A percentile compares a stretch with the other conserved stretches of the same genome.
Evolutionary conservation across 2,797 vertebrate genomes (phyloP).

Genomic region (Eurystomus glaucurus): DNA sequence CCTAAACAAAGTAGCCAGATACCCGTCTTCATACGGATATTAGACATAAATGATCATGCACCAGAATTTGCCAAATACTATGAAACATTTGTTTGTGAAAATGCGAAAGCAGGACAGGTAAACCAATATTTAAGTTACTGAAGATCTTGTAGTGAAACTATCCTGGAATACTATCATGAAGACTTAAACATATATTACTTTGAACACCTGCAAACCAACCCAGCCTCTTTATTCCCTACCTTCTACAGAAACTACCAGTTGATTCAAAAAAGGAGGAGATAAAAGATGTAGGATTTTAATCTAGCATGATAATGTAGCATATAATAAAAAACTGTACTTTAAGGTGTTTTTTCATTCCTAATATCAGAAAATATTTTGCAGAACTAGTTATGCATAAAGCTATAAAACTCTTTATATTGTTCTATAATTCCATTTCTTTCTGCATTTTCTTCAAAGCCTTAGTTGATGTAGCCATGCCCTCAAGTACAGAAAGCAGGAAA

Average conservation of each 20-base stretch:
- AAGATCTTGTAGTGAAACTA: background rate
- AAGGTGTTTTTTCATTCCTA: background rate
- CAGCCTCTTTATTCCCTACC: background rate
- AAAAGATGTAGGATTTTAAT: background rate
- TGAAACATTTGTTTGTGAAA: conserved; percentile 97
- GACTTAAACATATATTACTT: background rate
- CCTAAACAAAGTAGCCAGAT: conserved; percentile 92
- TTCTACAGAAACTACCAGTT: background rate
- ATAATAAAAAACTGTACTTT: background rate
- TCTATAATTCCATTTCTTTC: background rate
- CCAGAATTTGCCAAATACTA: conserved; percentile 96
- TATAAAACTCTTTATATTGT: rapidly evolving
- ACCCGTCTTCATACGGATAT: conserved; percentile 94
- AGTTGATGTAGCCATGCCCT: background rate
- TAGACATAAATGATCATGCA: conserved; percentile 97
- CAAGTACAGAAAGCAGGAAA: background rate
- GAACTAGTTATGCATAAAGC: rapidly evolving
- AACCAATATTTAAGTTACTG: background rate
- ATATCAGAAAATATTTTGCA: background rate
- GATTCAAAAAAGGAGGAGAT: background rate
- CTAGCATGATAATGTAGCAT: background rate
- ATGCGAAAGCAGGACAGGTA: conserved; percentile 97
- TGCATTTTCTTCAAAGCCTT: background rate
- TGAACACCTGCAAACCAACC: background rate
- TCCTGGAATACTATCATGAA: background rate